phyloP scores from a whole-genome alignment of 2,113 vertebrate species.

The Hypanus sabinus region DNA sequence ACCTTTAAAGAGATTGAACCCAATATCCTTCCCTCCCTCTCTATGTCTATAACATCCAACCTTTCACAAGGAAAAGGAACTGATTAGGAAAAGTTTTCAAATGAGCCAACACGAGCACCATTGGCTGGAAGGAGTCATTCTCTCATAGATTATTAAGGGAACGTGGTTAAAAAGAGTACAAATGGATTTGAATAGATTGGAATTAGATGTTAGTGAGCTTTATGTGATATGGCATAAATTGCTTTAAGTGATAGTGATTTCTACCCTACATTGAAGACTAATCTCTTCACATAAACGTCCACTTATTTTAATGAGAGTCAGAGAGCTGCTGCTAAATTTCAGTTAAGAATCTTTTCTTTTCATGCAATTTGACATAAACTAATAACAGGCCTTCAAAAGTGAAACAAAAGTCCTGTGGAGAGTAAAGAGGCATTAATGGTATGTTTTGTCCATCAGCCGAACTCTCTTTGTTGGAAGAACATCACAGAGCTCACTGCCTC shows the following conservation, averaged over 20 bases:
- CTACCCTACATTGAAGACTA: slow-evolving; percentile 15
- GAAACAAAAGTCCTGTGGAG: slow-evolving; percentile 27
- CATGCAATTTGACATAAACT: slow-evolving; percentile 29
- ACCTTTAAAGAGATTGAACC: too few relatives aligned
- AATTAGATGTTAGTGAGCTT: not conserved
- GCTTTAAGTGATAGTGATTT: not conserved
- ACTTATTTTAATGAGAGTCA: slow-evolving; percentile 37
- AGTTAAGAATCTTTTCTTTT: slow-evolving; percentile 9
- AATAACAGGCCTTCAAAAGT: slow-evolving; percentile 31
- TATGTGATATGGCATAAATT: not conserved
- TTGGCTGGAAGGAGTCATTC: not conserved
- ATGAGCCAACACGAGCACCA: not conserved
- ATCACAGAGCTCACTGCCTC: not conserved
- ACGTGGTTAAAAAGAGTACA: not conserved
- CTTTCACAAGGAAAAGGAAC: not conserved
- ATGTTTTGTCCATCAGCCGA: slow-evolving; percentile 19
- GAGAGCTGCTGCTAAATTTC: slow-evolving; percentile 23
- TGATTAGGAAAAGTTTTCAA: not conserved
- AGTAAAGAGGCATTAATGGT: slow-evolving; percentile 28
- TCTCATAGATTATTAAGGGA: not conserved
- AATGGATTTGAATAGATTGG: not conserved
- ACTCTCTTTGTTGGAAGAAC: slow-evolving; percentile 12
- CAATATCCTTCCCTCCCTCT: too few relatives aligned
- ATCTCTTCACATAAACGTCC: slow-evolving; percentile 12
- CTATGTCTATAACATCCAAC: too few relatives aligned